A percentile compares a stretch with the other conserved stretches of the same genome.
These are phyloP conservation scores for Trissonchulus latispiculum DNA, from an alignment of 2,888 invertebrate species.

Conservation along the genomic window DNA sequence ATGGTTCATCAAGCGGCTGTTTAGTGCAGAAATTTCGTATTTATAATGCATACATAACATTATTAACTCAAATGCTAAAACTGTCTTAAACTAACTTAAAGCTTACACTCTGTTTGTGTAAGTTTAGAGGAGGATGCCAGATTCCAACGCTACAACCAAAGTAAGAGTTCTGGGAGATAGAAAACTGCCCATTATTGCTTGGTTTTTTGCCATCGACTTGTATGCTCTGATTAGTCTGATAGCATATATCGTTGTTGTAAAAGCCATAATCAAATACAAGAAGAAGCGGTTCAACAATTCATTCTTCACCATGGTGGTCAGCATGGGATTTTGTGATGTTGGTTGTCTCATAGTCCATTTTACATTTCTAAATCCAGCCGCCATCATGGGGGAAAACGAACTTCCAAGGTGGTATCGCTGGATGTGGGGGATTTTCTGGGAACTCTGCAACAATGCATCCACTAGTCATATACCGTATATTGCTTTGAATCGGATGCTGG, in stretches of 20 bases:
- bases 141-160: no score
- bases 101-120: no score
- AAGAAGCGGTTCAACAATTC: neutral
- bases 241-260: neutral
- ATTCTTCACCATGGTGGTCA: neutral
- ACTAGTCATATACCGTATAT: neutral
- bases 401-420: neutral
- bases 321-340: neutral
- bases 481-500: neutral
- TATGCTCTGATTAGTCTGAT: neutral
- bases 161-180: no score
- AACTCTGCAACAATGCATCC: neutral
- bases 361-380: neutral
- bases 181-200: no score
- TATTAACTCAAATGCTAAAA: no score
- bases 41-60: no score
- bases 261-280: neutral
- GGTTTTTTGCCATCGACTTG: neutral
- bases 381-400: neutral
- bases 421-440: neutral
- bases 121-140: no score
- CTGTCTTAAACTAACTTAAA: no score
- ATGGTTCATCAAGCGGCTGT: no score
- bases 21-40: no score
- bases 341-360: neutral